Evolutionary conservation across 2,797 vertebrate genomes (phyloP), one percentile per base, ranked within the genome.

Genomic region (Esox lucius): DNA sequence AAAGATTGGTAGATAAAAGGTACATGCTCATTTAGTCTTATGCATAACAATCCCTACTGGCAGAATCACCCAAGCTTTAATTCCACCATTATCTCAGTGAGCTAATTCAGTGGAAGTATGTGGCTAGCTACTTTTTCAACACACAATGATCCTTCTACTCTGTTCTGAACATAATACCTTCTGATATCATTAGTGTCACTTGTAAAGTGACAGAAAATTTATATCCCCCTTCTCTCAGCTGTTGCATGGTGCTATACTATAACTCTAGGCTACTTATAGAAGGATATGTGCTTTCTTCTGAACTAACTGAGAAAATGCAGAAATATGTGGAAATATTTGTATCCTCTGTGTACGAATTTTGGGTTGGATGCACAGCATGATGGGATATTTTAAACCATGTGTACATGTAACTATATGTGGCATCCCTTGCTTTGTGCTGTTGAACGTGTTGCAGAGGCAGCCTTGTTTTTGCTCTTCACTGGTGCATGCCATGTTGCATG

Each of bases 341-440:
- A 26, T 24, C 22, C 22, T 61, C 56, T 61, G 56, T 61, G 2
- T 24, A 24, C 61, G 22, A 61, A 12, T 59, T 24, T 59, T 22
- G 8, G 56, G 56, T 59, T n/a, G 8, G n/a, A 24, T 24, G 56
- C 56, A 61, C 11, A 61, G 24, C 4, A 12, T 26, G 24, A 26
- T 61, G 56, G 56, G 56, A 61, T 61, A 61, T 61, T 61, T 11
- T 11, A 61, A 61, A 61, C 56, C 56, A 12, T 61, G 56, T 61
- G 56, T 26, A 61, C 24, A 24, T 61, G 56, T 26, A 61, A 13
- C 56, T 24, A 11, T 12, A 22, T 59, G 56, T 26, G 16, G 15
- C 26, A 16, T 65, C 15, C 28, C 62, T 28, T 62, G 61, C 12
- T 24, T 28, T 62, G 61, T 62, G 61, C 26, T 28, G 24, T 62